These are phyloP conservation scores for Epinotia demarniana DNA, from an alignment of 2,888 invertebrate species.

Conservation along the genomic window DNA sequence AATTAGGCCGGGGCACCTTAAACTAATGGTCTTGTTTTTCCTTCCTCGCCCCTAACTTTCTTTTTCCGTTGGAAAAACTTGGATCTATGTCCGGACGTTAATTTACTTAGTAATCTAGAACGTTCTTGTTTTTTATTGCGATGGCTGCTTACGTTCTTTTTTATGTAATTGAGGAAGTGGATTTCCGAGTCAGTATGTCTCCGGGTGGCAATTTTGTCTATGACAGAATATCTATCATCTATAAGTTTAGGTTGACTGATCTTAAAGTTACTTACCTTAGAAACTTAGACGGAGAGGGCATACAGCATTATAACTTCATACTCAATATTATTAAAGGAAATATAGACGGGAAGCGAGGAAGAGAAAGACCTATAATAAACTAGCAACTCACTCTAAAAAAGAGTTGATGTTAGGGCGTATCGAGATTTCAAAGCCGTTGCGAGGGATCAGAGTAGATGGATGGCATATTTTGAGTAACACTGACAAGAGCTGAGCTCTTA, in stretches of 20 bases:
- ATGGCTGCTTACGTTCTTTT: constrained; percentile 11
- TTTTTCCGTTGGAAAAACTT: constrained; percentile 50
- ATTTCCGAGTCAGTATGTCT: not conserved
- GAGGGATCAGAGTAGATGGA: too few relatives aligned
- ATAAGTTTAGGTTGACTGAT: not conserved
- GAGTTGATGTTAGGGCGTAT: too few relatives aligned
- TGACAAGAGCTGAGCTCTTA: too few relatives aligned
- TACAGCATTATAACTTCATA: too few relatives aligned
- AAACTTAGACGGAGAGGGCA: too few relatives aligned
- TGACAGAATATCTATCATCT: not conserved
- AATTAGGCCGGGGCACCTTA: constrained; percentile 66
- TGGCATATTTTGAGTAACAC: too few relatives aligned
- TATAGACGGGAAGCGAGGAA: too few relatives aligned
- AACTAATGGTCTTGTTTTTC: constrained; percentile 70
- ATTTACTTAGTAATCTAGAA: constrained; percentile 36
- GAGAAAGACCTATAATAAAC: too few relatives aligned
- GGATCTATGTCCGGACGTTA: constrained; percentile 30
- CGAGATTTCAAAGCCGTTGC: too few relatives aligned
- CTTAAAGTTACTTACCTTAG: too few relatives aligned
- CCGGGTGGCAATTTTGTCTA: not conserved
- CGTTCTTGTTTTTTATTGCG: constrained; percentile 7
- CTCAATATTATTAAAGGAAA: too few relatives aligned
- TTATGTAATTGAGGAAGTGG: not conserved
- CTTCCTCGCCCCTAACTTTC: constrained; percentile 55
- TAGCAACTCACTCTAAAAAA: too few relatives aligned